Evolutionary conservation across 2,888 invertebrate genomes (phyloP).

Genomic region (Omphaloscelis lunosa): DNA sequence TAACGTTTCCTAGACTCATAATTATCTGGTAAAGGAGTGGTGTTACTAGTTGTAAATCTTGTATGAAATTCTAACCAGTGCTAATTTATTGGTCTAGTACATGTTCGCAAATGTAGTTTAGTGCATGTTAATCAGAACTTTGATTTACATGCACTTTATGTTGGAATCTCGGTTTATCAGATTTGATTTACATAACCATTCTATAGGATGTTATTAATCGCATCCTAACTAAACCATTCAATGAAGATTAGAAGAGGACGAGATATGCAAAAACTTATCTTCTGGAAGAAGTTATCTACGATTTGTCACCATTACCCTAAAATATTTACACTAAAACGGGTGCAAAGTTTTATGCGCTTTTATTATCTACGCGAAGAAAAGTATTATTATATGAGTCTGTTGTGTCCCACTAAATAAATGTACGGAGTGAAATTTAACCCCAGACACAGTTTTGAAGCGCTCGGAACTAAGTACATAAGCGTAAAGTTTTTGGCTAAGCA

Average conservation of each 20-base stretch:
- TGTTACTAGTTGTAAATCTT: conserved; percentile 54
- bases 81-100: conserved; percentile 35
- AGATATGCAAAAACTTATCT: background rate
- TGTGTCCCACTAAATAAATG: conserved; percentile 27
- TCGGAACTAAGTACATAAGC: background rate
- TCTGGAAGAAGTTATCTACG: background rate
- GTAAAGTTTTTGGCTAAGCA: conserved; percentile 33
- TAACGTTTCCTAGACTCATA: conserved; percentile 34
- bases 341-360: background rate
- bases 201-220: background rate
- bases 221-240: background rate
- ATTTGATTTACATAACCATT: conserved; percentile 18
- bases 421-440: conserved; percentile 21
- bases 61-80: conserved; percentile 33
- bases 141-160: conserved; percentile 40
- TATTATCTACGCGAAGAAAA: conserved; percentile 5
- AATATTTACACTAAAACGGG: background rate
- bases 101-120: conserved; percentile 15
- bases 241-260: background rate
- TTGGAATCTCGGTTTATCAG: conserved; percentile 16
- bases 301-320: background rate
- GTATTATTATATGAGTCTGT: conserved; percentile 22
- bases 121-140: conserved; percentile 37
- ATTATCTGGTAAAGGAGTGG: conserved; percentile 37
- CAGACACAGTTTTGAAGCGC: conserved; percentile 20